These are phyloP conservation scores for Quadriops clusia DNA, from an alignment of 2,888 invertebrate species.

Conservation along the genomic window DNA sequence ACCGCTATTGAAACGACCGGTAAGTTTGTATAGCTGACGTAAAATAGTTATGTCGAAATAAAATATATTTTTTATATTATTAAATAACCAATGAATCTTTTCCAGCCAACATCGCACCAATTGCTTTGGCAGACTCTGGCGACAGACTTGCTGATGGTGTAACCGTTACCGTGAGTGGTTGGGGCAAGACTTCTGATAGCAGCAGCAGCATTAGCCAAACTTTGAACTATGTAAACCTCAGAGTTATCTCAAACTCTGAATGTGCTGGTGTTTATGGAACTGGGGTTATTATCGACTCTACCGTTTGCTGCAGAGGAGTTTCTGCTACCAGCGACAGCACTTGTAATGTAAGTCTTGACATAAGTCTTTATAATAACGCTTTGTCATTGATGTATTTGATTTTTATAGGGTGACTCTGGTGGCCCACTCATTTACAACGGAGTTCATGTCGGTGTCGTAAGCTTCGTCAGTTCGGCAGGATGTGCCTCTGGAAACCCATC, in stretches of 20 bases:
- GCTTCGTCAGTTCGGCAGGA: constrained; percentile 22
- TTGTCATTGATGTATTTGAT: constrained; percentile 3
- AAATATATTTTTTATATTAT: background rate
- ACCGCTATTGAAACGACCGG: constrained; percentile 8
- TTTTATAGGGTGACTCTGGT: constrained; percentile 26
- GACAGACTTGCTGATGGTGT: constrained; percentile 11
- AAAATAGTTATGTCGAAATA: constrained; percentile 4
- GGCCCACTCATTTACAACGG: constrained; percentile 23
- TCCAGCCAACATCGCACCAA: constrained; percentile 12
- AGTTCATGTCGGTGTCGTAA: constrained; percentile 23
- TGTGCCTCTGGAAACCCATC: constrained; percentile 24
- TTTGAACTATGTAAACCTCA: constrained; percentile 21
- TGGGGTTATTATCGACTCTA: constrained; percentile 15
- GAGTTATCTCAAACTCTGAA: constrained; percentile 21
- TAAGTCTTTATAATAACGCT: no score
- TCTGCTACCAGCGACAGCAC: constrained; percentile 21
- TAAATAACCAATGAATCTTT: constrained; percentile 7
- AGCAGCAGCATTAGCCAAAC: constrained; percentile 6
- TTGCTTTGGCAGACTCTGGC: constrained; percentile 14
- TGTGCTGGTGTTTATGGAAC: constrained; percentile 20
- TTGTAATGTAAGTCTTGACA: constrained; percentile 23
- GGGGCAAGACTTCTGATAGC: constrained; percentile 17
- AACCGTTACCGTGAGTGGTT: constrained; percentile 18
- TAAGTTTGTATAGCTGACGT: no score
- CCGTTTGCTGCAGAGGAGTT: constrained; percentile 20